Conservation (phyloP, 2,113 vertebrate genomes). For the Dascyllus trimaculatus region DNA sequence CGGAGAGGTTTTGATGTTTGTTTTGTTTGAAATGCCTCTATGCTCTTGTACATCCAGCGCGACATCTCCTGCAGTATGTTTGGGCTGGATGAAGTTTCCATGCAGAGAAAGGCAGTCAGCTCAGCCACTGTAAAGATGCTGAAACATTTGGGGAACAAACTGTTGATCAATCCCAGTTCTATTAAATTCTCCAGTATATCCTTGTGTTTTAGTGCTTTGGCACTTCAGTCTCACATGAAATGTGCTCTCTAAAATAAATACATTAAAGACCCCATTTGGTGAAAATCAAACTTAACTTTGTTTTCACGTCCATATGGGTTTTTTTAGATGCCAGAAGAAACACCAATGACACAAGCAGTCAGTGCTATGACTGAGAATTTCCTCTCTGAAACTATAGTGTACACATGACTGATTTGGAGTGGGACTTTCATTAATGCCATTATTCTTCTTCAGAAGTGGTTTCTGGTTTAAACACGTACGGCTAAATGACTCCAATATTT, state of each 20-base stretch:
- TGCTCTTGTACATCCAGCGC: constrained; percentile 25
- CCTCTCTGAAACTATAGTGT: too few relatives aligned
- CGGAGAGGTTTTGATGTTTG: constrained; percentile 67
- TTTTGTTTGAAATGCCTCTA: constrained; percentile 70
- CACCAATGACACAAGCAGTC: too few relatives aligned
- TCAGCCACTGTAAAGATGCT: constrained; percentile 3
- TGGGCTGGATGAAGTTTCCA: constrained; percentile 37
- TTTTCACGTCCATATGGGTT: too few relatives aligned
- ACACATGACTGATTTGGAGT: too few relatives aligned
- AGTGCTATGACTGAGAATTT: too few relatives aligned
- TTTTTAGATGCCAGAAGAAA: too few relatives aligned
- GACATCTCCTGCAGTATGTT: constrained; percentile 43
- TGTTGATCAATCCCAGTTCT: neutral
- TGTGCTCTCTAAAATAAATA: neutral
- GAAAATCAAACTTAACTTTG: too few relatives aligned
- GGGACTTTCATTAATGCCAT: too few relatives aligned
- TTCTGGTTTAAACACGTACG: too few relatives aligned
- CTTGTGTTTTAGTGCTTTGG: neutral
- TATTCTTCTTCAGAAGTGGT: too few relatives aligned
- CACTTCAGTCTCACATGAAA: neutral
- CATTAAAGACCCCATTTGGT: too few relatives aligned
- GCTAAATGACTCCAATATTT: too few relatives aligned
- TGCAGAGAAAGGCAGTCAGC: constrained; percentile 23
- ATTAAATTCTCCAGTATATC: neutral
- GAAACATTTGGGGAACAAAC: neutral